phyloP scores from a whole-genome alignment of 2,888 invertebrate species.

The Drosophila cognata region DNA sequence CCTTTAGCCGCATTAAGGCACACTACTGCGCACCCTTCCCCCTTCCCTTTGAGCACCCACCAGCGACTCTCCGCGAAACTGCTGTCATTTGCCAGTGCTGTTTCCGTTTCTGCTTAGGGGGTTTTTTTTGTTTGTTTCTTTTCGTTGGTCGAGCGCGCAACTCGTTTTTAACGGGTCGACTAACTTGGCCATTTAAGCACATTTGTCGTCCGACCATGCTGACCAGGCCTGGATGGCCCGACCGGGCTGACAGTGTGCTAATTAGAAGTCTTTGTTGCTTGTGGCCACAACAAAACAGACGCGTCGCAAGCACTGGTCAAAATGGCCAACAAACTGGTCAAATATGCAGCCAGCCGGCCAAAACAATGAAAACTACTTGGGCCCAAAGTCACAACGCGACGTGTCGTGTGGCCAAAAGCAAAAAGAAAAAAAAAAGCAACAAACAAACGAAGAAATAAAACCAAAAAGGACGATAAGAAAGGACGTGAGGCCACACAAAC shows the following conservation, averaged over 20 bases:
- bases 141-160: conserved; percentile 44
- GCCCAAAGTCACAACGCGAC: conserved; percentile 68
- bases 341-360: conserved; percentile 35
- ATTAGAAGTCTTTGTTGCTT: conserved; percentile 81
- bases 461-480: background rate
- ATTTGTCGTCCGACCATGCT: conserved; percentile 72
- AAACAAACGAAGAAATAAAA: background rate
- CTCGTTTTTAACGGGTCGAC: conserved; percentile 72
- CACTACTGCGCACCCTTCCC: background rate
- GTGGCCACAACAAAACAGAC: conserved; percentile 80
- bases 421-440: background rate
- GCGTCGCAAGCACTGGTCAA: conserved; percentile 9
- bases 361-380: conserved; percentile 80
- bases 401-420: conserved; percentile 27
- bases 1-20: conserved; percentile 63
- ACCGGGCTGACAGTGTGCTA: conserved; percentile 78
- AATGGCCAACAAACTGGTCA: conserved; percentile 21
- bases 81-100: conserved; percentile 58
- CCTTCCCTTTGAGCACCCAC: background rate
- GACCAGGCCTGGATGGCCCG: conserved; percentile 34
- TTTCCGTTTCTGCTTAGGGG: conserved; percentile 63
- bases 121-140: conserved; percentile 23
- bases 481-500: conserved; percentile 24
- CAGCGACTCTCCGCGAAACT: conserved; percentile 15
- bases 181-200: conserved; percentile 80